phyloP scores from a whole-genome alignment of 2,113 vertebrate species.

The Cygnus atratus region DNA sequence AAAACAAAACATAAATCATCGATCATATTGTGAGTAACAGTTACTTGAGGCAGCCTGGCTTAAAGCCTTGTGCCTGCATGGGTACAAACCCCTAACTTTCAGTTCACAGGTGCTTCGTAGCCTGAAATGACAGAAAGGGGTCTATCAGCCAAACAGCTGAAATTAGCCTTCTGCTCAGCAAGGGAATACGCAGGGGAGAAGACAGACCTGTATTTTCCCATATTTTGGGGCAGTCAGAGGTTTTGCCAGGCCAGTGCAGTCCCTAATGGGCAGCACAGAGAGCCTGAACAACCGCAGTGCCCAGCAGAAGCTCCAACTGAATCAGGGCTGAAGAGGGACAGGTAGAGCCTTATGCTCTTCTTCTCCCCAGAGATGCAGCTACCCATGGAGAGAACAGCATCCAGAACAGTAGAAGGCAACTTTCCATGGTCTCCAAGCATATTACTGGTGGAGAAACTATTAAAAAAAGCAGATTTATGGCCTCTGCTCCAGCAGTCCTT shows the following conservation, averaged over 20 bases:
- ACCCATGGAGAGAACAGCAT: not conserved
- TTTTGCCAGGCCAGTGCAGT: not conserved
- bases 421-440: not conserved
- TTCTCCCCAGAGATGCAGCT: not conserved
- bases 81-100: not conserved
- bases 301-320: not conserved
- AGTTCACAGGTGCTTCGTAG: rapidly evolving
- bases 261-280: not conserved
- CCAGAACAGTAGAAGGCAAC: not conserved
- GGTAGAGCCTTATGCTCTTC: not conserved
- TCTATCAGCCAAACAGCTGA: not conserved
- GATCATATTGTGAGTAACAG: not conserved
- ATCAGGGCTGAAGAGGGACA: not conserved
- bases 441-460: not conserved
- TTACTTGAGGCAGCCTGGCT: not conserved
- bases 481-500: not conserved
- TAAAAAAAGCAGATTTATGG: not conserved
- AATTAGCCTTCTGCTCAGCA: not conserved
- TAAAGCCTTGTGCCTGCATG: not conserved
- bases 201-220: rapidly evolving
- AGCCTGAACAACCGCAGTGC: not conserved
- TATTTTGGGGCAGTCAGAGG: not conserved
- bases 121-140: not conserved
- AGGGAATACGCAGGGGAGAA: not conserved
- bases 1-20: not conserved